These are phyloP conservation scores for Chrysodeixis includens DNA, from an alignment of 2,888 invertebrate species.

Conservation along the genomic window DNA sequence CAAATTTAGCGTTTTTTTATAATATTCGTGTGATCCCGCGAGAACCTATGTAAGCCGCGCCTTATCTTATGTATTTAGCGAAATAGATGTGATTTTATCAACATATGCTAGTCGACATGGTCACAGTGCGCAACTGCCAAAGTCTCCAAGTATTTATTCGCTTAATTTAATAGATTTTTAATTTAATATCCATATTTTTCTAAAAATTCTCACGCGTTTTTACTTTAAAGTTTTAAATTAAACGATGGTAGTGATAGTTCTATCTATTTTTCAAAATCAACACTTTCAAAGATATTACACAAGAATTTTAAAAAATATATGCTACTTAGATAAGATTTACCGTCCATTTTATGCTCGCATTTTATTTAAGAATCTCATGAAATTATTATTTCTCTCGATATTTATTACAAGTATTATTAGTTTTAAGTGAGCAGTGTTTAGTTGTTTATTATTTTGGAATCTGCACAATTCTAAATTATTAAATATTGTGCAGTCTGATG, in stretches of 20 bases:
- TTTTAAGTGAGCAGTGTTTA: constrained; percentile 59
- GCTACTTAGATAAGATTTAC: constrained; percentile 32
- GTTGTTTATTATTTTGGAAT: constrained; percentile 33
- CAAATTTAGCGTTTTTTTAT: constrained; percentile 31
- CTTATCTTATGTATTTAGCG: constrained; percentile 50
- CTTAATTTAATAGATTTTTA: constrained; percentile 31
- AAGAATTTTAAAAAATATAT: not conserved
- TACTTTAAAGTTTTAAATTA: not conserved
- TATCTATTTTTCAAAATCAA: not conserved
- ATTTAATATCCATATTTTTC: constrained; percentile 16
- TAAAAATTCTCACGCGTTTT: constrained; percentile 17
- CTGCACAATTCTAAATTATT: constrained; percentile 24
- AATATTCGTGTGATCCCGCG: constrained; percentile 24
- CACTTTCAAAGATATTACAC: not conserved
- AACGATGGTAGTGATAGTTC: not conserved
- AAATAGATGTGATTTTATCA: constrained; percentile 48
- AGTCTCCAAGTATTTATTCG: constrained; percentile 47
- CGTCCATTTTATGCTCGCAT: constrained; percentile 50
- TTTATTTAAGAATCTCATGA: constrained; percentile 57
- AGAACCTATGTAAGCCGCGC: constrained; percentile 44
- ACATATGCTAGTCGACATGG: constrained; percentile 70
- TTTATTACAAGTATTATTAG: constrained; percentile 61
- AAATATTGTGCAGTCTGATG: constrained; percentile 26
- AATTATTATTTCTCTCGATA: constrained; percentile 49
- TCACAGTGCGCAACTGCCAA: constrained; percentile 64